Evolutionary conservation across 2,113 vertebrate genomes (phyloP), one percentile per base, ranked within the genome.

Genomic region (Eublepharis macularius): DNA sequence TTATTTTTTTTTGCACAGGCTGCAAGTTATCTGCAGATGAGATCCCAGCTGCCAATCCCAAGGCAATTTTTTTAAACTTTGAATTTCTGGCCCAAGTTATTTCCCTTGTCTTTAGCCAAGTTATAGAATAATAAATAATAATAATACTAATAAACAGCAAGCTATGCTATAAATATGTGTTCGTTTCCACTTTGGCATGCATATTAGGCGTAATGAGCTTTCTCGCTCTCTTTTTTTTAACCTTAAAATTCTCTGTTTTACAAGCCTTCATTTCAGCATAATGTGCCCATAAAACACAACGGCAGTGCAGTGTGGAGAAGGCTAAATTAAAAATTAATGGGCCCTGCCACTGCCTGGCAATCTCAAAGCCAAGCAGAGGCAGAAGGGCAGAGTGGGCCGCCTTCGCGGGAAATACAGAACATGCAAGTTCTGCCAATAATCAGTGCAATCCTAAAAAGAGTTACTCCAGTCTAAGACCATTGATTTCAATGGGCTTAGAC

Each of bases 291-390:
- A 95, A 95, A 95, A 88, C 88, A 94, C 89, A 90, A 91, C 0
- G 87, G 89, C 92, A 95, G 86, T n/a, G 83, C 92, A 93, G 91
- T 91, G 34, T 65, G 87, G 87, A 93, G 81, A 91, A 49, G 91
- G 90, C 91, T 93, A 95, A 94, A 95, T 95, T 94, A 94, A 94
- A 95, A 95, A 92, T 94, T 95, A 95, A 95, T 95, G 93, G 92
- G 39, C 89, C 95, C 88, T 95, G 91, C 91, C 91, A 90, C 86
- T 24, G 65, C 75, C 80, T 51, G 89, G 88, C 84, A 90, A 74
- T 78, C 75, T 70, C 65, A 34, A 80, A 86, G 85, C 69, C 84
- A 82, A 54, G 51, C 49, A 72, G 60, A 86, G 69, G 86, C 45
- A 81, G 86, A 86, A 91, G 90, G 88, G 85, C 86, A 85, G 63